A percentile compares a stretch with the other conserved stretches of the same genome.
Conservation (phyloP, 1,140 invertebrate species). For the Zaprionus ornatus region DNA sequence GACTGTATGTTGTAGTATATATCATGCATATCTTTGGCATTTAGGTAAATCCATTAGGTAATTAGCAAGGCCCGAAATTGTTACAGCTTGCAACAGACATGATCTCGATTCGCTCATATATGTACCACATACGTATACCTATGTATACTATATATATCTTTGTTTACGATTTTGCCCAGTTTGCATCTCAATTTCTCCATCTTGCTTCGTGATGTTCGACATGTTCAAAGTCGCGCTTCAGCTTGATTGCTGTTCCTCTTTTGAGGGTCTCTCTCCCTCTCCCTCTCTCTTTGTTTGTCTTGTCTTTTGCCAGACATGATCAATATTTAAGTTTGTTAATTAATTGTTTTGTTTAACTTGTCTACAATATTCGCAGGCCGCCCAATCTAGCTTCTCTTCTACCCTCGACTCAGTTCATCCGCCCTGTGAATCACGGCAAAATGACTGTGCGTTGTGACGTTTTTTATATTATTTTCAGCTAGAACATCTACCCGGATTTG, state of each 20-base stretch:
- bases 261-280: not conserved
- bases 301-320: slow-evolving; percentile 16
- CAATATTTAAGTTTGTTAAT: slow-evolving; percentile 53
- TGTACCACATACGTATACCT: not conserved
- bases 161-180: slow-evolving; percentile 8
- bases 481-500: slow-evolving; percentile 59
- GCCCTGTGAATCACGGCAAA: slow-evolving; percentile 13
- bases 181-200: slow-evolving; percentile 34
- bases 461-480: slow-evolving; percentile 15
- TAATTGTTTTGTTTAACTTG: slow-evolving; percentile 39
- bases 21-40: slow-evolving; percentile 7
- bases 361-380: slow-evolving; percentile 18
- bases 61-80: slow-evolving; percentile 42
- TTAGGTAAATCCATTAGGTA: slow-evolving; percentile 22
- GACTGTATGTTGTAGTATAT: not conserved
- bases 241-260: slow-evolving; percentile 15
- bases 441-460: slow-evolving; percentile 45
- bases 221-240: slow-evolving; percentile 11
- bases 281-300: slow-evolving; percentile 1
- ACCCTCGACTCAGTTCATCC: slow-evolving; percentile 1
- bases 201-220: slow-evolving; percentile 15
- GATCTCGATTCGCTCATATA: not conserved
- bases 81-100: slow-evolving; percentile 23
- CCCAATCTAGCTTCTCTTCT: slow-evolving; percentile 15
- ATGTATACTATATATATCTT: not conserved